Evolutionary conservation across 53 echinoderm and acorn worm genomes (phyloP), one percentile per base, ranked within the genome.

Genomic region (Hippasteria phrygiana): DNA sequence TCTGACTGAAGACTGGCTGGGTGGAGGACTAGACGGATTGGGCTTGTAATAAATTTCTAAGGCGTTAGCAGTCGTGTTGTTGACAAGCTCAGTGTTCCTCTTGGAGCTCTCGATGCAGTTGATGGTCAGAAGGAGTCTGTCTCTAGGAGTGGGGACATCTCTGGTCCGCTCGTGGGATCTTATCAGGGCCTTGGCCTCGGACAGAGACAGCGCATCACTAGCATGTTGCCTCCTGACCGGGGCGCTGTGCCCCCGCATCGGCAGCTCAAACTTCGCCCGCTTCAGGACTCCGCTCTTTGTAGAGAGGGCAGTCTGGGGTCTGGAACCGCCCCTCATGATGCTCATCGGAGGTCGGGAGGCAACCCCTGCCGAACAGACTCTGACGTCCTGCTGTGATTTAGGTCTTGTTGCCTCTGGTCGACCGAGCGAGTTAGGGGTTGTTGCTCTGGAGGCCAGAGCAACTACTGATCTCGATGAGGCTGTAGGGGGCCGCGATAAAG

Each of bases 231-330:
- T 73, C 53, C 92, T 56, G 5, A 77, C 94, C 8, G 95, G 98
- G 24, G 98, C 98, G 88, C 97, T 97, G 59, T 94, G 93, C n/a
- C 94, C 94, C 26, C 96, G 90, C 83, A 88, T 33, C 17, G 96
- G 96, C 1, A 89, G 73, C 62, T 88, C 90, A 54, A 95, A 90
- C 74, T 90, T 90, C 28, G 90, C 91, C 34, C 29, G 43, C 67
- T 87, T 93, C 32, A 77, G 45, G 40, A 82, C 26, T 18, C 76
- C 80, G 51, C 91, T 91, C 16, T 89, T 91, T 16, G 88, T 80
- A 14, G 98, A 94, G 79, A 91, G 83, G n/a, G 96, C 94, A 18
- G 99, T 99, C 26, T 55, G 83, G 26, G 99, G 99, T 29, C 99
- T 91, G 36, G 94, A 53, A 17, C 46, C 39, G 32, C 71, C 48